These are phyloP conservation scores for Oreocharis arfaki DNA, from an alignment of 2,113 vertebrate genomes.

Conservation along the genomic window DNA sequence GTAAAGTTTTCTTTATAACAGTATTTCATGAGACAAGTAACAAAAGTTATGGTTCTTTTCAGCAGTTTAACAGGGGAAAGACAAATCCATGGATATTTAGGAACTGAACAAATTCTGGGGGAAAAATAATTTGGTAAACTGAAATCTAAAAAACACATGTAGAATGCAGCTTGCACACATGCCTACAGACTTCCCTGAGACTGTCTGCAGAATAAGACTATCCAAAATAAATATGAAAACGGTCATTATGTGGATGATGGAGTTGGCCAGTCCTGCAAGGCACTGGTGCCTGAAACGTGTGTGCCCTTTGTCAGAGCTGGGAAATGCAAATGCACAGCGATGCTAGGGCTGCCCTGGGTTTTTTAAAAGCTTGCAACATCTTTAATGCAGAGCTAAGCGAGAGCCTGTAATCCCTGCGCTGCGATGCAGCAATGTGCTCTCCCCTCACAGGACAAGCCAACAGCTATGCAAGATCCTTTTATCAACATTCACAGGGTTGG, in stretches of 20 bases:
- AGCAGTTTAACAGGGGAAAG: neutral
- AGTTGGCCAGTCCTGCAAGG: neutral
- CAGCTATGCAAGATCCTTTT: constrained; percentile 55
- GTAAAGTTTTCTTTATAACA: neutral
- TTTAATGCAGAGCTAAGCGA: neutral
- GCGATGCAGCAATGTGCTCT: constrained; percentile 10
- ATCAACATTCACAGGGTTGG: constrained; percentile 44
- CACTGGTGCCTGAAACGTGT: neutral
- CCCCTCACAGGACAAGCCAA: constrained; percentile 36
- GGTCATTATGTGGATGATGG: neutral
- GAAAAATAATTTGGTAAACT: neutral
- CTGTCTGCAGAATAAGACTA: neutral
- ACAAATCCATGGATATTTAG: neutral
- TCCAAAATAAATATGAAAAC: neutral
- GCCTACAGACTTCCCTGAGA: neutral
- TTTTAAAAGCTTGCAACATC: neutral
- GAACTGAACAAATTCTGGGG: neutral
- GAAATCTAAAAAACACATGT: neutral
- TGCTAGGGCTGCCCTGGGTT: neutral
- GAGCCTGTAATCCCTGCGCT: constrained; percentile 39
- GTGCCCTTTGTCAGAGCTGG: neutral
- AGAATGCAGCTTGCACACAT: neutral
- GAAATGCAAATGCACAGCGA: neutral
- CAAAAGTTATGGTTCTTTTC: neutral
- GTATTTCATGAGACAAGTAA: neutral